Percentiles rank a stretch among this genome's conserved stretches.
Evolutionary conservation across 2,888 invertebrate species (phyloP).

Genomic region (Calameuta pallipes): DNA sequence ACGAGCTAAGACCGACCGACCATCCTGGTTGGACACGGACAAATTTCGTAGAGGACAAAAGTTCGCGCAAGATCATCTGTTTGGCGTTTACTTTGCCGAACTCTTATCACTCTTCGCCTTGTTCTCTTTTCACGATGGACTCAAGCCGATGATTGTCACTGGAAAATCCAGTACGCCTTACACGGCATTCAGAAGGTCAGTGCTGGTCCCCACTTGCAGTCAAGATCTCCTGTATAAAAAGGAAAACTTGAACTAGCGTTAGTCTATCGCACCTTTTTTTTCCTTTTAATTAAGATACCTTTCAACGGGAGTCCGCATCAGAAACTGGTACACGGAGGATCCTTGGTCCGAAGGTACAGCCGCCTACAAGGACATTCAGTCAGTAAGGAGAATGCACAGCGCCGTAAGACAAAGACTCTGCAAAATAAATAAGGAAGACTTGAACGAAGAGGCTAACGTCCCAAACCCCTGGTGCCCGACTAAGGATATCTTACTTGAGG

Average conservation of each 20-base stretch:
- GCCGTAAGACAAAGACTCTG: slow-evolving; percentile 52
- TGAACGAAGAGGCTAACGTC: slow-evolving; percentile 34
- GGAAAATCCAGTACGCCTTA: slow-evolving; percentile 66
- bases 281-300: slow-evolving; percentile 58
- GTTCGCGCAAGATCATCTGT: slow-evolving; percentile 63
- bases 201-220: not conserved
- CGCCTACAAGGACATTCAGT: slow-evolving; percentile 64
- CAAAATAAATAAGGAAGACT: slow-evolving; percentile 31
- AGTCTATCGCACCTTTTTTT: not conserved
- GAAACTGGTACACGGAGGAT: slow-evolving; percentile 68
- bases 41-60: slow-evolving; percentile 66
- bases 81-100: slow-evolving; percentile 58
- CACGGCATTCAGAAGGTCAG: slow-evolving; percentile 61
- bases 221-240: not conserved
- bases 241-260: not conserved
- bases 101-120: slow-evolving; percentile 62
- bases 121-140: slow-evolving; percentile 61
- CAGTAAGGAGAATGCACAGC: slow-evolving; percentile 65
- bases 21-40: slow-evolving; percentile 65
- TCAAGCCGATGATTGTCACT: slow-evolving; percentile 67
- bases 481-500: slow-evolving; percentile 30
- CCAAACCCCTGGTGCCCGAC: slow-evolving; percentile 40
- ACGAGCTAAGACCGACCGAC: slow-evolving; percentile 41
- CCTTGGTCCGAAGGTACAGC: slow-evolving; percentile 64
- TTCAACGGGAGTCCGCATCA: slow-evolving; percentile 65